Evolutionary conservation across 2,888 invertebrate species (phyloP).

Genomic region (Melanotus villosus): DNA sequence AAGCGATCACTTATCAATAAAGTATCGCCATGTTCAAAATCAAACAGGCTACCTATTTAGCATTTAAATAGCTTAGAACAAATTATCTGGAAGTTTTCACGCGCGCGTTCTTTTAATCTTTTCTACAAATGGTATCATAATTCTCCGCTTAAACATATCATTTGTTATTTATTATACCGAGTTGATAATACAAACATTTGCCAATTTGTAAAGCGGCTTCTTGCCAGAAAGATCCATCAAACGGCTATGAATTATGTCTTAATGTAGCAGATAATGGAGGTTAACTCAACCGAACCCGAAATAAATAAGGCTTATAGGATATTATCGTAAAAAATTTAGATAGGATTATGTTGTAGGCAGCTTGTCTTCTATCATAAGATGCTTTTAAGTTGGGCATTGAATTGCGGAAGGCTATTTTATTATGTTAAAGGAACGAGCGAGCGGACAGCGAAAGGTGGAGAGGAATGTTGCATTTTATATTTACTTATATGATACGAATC

Average conservation of each 20-base stretch:
- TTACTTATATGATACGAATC: no score
- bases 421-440: no score
- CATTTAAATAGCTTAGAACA: conserved; percentile 10
- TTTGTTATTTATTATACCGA: not conserved
- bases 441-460: no score
- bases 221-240: not conserved
- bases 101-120: not conserved
- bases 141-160: conserved; percentile 4
- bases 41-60: conserved; percentile 14
- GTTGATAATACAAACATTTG: not conserved
- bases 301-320: not conserved
- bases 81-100: not conserved
- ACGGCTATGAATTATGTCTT: not conserved
- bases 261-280: not conserved
- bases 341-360: not conserved
- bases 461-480: no score
- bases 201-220: not conserved
- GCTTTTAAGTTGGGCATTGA: no score
- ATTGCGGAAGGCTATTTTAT: no score
- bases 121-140: not conserved
- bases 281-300: not conserved
- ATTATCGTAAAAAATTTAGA: not conserved
- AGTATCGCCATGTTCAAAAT: no score
- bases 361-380: no score
- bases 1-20: no score